Evolutionary conservation across 2,797 vertebrate species (phyloP).

Genomic region (Sternotherus odoratus): DNA sequence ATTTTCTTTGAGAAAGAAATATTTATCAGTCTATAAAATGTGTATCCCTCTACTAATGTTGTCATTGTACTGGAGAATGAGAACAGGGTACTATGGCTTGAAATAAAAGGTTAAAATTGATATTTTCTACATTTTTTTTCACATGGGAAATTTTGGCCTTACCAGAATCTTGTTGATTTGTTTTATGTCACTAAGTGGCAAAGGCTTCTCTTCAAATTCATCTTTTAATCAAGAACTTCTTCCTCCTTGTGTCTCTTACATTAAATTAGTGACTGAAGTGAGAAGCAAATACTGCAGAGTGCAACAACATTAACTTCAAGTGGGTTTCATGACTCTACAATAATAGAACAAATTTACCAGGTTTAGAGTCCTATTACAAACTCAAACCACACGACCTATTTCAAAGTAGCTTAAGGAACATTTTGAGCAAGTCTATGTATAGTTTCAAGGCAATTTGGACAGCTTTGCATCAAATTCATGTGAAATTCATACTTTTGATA

Average conservation of each 20-base stretch:
- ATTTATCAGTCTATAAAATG: not conserved
- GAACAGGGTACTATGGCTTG: not conserved
- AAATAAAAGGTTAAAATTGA: not conserved
- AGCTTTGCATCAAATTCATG: not conserved
- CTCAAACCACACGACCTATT: not conserved
- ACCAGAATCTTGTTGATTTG: not conserved
- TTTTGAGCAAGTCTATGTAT: not conserved
- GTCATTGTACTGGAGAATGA: not conserved
- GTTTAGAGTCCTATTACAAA: not conserved
- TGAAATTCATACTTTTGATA: not conserved
- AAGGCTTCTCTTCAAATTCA: not conserved
- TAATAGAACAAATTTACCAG: not conserved
- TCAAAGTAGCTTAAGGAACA: not conserved
- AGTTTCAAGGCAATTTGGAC: not conserved
- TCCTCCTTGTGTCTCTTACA: not conserved
- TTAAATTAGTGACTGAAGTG: not conserved
- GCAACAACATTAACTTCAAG: not conserved
- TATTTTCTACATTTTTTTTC: not conserved
- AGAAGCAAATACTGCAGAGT: not conserved
- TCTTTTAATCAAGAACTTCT: not conserved
- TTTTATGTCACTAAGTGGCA: not conserved
- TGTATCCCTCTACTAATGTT: not conserved
- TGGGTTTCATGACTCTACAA: not conserved
- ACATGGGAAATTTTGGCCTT: not conserved
- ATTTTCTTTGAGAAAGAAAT: not conserved